Evolutionary conservation across 1,140 invertebrate species (phyloP), one percentile per base, ranked within the genome.

Genomic region (Dreissena rostriformis): DNA sequence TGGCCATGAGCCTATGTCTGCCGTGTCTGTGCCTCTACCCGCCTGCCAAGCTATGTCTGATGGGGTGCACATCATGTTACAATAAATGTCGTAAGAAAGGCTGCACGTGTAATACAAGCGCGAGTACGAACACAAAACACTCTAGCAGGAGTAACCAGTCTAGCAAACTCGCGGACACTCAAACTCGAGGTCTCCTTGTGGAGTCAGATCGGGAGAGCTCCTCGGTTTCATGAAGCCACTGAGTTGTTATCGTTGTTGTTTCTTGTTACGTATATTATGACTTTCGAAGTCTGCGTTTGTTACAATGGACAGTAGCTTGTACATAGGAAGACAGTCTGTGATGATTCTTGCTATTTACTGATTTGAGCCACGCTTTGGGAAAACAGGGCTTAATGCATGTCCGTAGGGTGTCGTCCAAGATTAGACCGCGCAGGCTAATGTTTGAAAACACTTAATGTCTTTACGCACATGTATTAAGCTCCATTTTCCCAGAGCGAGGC

Each of bases 11-110:
- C 53, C 93, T 97, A 86, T 91, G 91, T 86, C 95, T 98, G 93
- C 98, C 98, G 84, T 98, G 97, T 93, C 95, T 98, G 82, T 96
- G 96, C 93, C 96, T 97, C 91, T 98, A 98, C 94, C 98, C 97
- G 97, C 98, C 98, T 76, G 95, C 98, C 91, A 95, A 96, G 90
- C 97, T 96, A 39, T 96, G 96, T 92, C 96, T 97, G 85, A 95
- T 95, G 80, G 94, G 96, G 72, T 96, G 96, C 93, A 97, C 97
- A 92, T 95, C 95, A 86, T 96, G 96, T 89, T 98, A 98, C 94
- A 96, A 96, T 82, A 95, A 96, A 85, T 96, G 96, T 92, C 95
- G 95, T 14, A 95, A 95, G 71, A 95, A 96, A 87, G 96, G 96
- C 79, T 96, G 96, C 89, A 87, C 89, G 70, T 92, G 91, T 83